Percentiles rank a stretch among this genome's conserved stretches.
Evolutionary conservation across 2,888 invertebrate species (phyloP).

Genomic region (Ramazzottius varieornatus): DNA sequence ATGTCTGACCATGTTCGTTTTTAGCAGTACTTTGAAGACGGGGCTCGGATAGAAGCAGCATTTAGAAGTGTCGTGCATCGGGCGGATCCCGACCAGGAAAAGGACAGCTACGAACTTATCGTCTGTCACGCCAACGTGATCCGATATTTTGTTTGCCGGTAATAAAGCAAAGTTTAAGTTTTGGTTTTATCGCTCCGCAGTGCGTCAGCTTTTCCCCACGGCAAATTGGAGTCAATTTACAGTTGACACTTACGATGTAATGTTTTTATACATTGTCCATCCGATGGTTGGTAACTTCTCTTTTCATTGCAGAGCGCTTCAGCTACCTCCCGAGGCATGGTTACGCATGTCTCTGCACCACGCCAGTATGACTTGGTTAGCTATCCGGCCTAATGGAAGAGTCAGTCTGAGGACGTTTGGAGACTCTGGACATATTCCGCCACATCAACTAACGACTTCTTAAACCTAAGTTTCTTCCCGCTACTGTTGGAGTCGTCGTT

Average conservation of each 20-base stretch:
- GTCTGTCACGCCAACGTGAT: slow-evolving; percentile 97
- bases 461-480: too few relatives aligned
- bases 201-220: background rate
- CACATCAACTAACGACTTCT: slow-evolving; percentile 27
- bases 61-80: slow-evolving; percentile 76
- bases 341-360: slow-evolving; percentile 65
- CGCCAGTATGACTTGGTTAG: slow-evolving; percentile 69
- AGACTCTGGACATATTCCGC: slow-evolving; percentile 68
- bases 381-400: slow-evolving; percentile 53
- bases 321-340: slow-evolving; percentile 93
- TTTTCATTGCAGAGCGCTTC: slow-evolving; percentile 49
- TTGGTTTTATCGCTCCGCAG: background rate
- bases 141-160: slow-evolving; percentile 35
- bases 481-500: too few relatives aligned
- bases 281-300: background rate
- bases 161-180: slow-evolving; percentile 8
- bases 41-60: slow-evolving; percentile 77
- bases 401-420: slow-evolving; percentile 54
- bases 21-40: slow-evolving; percentile 73
- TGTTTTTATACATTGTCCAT: background rate
- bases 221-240: background rate
- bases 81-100: slow-evolving; percentile 46
- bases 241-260: background rate
- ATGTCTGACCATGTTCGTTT: slow-evolving; percentile 19
- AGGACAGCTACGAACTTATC: slow-evolving; percentile 59